phyloP scores from a whole-genome alignment of 2,888 invertebrate species.

The Agonopterix heracliana region DNA sequence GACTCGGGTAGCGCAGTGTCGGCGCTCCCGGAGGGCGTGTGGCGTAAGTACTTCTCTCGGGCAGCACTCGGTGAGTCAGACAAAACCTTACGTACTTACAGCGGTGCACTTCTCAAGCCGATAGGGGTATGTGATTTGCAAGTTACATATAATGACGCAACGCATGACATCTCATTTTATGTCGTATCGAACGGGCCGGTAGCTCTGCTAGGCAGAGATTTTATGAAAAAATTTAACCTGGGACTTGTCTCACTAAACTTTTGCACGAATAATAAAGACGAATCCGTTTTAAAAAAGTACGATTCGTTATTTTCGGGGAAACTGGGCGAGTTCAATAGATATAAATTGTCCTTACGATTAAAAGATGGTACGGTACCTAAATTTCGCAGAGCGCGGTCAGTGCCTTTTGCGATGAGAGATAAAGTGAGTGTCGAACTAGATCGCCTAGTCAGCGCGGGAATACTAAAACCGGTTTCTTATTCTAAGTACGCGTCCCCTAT shows the following conservation, averaged over 20 bases:
- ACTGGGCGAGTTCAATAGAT: neutral
- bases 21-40: constrained; percentile 1
- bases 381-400: neutral
- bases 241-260: neutral
- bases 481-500: neutral
- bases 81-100: constrained; percentile 1
- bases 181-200: constrained; percentile 1
- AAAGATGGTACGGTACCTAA: neutral
- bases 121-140: too few relatives aligned
- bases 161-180: too few relatives aligned
- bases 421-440: neutral
- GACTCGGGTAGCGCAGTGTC: constrained; percentile 6
- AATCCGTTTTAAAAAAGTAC: neutral
- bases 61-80: constrained; percentile 2
- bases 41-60: constrained; percentile 1
- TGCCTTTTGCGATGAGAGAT: neutral
- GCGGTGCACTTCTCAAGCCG: neutral
- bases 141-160: too few relatives aligned
- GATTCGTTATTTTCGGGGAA: neutral
- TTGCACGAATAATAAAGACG: neutral
- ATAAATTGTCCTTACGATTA: neutral
- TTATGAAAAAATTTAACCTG: neutral
- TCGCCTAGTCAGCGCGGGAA: neutral
- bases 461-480: neutral
- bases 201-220: neutral